phyloP scores from a whole-genome alignment of 2,113 vertebrate species.

The Zingel zingel region DNA sequence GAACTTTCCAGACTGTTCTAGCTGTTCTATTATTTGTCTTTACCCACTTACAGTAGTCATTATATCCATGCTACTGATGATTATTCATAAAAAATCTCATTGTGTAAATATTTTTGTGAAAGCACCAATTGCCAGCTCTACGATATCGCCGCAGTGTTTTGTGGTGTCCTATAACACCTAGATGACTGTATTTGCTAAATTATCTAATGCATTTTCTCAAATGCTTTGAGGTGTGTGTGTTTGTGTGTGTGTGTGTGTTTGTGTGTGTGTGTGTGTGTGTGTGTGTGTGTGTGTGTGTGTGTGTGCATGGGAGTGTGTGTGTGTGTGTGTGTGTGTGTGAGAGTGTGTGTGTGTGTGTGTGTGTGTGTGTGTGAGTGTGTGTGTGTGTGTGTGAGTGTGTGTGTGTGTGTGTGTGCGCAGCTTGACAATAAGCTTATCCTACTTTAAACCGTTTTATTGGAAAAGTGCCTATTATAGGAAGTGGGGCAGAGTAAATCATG shows the following conservation, averaged over 20 bases:
- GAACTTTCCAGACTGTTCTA: too few species aligned
- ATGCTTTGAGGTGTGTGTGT: neutral
- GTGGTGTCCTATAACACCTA: neutral
- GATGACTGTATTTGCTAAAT: neutral
- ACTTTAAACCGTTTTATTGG: slow-evolving; percentile 4
- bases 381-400: neutral
- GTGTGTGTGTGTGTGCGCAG: neutral
- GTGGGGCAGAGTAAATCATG: slow-evolving; percentile 41
- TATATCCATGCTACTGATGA: too few species aligned
- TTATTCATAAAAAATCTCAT: too few species aligned
- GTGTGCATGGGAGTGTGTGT: slow-evolving; percentile 13
- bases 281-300: neutral
- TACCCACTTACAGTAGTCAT: too few species aligned
- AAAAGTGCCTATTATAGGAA: slow-evolving; percentile 20
- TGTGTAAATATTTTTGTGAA: too few species aligned
- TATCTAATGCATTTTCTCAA: neutral
- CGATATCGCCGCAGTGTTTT: too few species aligned
- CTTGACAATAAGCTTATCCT: slow-evolving; percentile 23
- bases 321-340: neutral
- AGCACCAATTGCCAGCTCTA: too few species aligned
- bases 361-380: neutral
- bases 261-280: neutral
- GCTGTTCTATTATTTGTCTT: too few species aligned
- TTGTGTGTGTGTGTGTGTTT: neutral
- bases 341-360: slow-evolving; percentile 1